Base-by-base conservation (phyloP, 2,888 invertebrate genomes). In the Drosophila paramelanica region DNA sequence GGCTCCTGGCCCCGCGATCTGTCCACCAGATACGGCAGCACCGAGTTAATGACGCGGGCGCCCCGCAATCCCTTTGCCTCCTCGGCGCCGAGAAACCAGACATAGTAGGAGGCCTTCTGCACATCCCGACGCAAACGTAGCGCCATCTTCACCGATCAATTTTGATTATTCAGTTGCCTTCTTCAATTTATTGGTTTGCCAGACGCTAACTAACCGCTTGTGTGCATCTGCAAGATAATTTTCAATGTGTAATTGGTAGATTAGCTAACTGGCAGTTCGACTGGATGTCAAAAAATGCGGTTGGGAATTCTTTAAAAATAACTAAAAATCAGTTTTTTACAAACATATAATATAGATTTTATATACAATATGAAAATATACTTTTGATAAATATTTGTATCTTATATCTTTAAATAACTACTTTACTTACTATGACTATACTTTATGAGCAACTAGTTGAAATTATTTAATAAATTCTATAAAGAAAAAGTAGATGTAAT, bases 61-160 rank as follows among this genome's bases (percentile, higher is more conserved):
- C 98, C 98, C 0, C 97, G 93, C 27, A 98, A 93, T 0, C 97
- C 98, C 83, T 97, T 95, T 64, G 97, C 97, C 93, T 99, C 98
- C 93, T 98, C 97, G 86, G 98, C 98, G 23, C 99, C 99, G 89
- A 99, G 94, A 93, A 98, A 97, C 96, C 97, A 97, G 74, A 97
- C 97, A 93, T 97, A 97, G 93, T 97, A 97, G 39, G 97, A 97
- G 67, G 97, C 96, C 91, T 97, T 97, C 93, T 97, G 97, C 88
- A 97, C 96, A 92, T 97, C 97, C 93, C 96, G 96, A 92, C 96
- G 95, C 85, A 96, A 92, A 93, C 96, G 95, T 90, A 96, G 93
- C 92, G 96, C 96, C 96, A 96, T 96, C 90, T 93, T 94, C 25
- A 14, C 7, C 33, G 49, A 47, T 61, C 59, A 58, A 61, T 62